Evolutionary conservation across 30 jellyfish, hydroid and myxozoan species (phyloP).

Genomic region (Catostylus mosaicus): DNA sequence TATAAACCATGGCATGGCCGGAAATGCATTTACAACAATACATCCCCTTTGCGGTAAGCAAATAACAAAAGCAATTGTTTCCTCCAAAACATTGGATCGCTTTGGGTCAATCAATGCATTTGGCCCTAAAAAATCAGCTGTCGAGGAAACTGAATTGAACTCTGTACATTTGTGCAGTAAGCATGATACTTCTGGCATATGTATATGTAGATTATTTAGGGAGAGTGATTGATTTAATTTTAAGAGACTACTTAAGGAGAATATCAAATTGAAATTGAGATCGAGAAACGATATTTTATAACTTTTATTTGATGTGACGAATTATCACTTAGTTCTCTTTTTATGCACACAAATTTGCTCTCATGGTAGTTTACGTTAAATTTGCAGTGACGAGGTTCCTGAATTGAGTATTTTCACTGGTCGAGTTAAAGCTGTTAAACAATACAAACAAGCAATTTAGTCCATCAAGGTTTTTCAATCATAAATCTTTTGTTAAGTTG

Average conservation of each 20-base stretch:
- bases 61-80: too few species aligned
- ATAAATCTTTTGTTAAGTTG: constrained; percentile 17
- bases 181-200: background rate
- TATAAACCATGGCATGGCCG: too few species aligned
- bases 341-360: background rate
- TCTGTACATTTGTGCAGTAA: too few species aligned
- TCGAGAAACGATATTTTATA: background rate
- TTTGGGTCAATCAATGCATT: too few species aligned
- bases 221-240: too few species aligned
- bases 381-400: constrained; percentile 6
- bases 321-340: background rate
- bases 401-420: background rate
- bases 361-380: background rate
- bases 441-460: background rate
- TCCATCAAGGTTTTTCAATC: background rate
- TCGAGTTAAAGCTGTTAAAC: constrained; percentile 5
- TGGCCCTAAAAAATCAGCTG: too few species aligned
- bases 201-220: background rate
- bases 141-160: too few species aligned
- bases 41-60: too few species aligned
- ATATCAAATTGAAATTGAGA: background rate
- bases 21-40: too few species aligned
- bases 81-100: too few species aligned
- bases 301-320: background rate
- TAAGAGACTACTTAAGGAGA: background rate